These are phyloP conservation scores for Agrotis exclamationis DNA, from an alignment of 2,888 invertebrate genomes.

Conservation along the genomic window DNA sequence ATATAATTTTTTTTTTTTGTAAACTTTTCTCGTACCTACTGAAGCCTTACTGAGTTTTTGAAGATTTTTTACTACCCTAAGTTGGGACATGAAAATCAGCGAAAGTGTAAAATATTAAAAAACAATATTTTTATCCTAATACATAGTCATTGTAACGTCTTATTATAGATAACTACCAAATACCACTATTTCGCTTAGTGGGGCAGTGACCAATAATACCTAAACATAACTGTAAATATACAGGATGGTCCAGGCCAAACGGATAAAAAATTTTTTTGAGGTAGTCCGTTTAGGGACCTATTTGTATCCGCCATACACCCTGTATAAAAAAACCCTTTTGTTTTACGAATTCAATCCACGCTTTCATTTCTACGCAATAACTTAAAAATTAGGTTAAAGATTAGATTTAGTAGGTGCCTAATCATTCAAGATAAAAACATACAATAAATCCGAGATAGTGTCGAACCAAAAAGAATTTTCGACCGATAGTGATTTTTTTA, in stretches of 20 bases:
- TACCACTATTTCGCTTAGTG: background rate
- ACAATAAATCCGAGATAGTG: conserved; percentile 57
- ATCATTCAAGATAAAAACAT: conserved; percentile 50
- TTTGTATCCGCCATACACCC: no score
- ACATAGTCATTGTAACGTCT: background rate
- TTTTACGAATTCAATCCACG: conserved; percentile 31
- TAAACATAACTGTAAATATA: background rate
- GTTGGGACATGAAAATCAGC: background rate
- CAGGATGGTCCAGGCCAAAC: no score
- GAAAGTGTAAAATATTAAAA: background rate
- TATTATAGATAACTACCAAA: background rate
- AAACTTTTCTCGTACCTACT: background rate
- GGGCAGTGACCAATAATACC: background rate
- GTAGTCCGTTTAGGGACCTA: no score
- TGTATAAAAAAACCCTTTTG: conserved; percentile 18
- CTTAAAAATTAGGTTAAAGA: conserved; percentile 64
- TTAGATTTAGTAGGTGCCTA: conserved; percentile 33
- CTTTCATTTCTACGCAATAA: conserved; percentile 27
- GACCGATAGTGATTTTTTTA: conserved; percentile 78
- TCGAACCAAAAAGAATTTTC: conserved; percentile 74
- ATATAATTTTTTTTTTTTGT: no score
- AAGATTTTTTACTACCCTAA: conserved; percentile 5
- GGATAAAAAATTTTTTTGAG: no score
- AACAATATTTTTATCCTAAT: background rate
- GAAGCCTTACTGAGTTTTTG: conserved; percentile 6